These are phyloP conservation scores for Drosophila sp. DNA, from an alignment of 1,140 invertebrate species.

Conservation along the genomic window DNA sequence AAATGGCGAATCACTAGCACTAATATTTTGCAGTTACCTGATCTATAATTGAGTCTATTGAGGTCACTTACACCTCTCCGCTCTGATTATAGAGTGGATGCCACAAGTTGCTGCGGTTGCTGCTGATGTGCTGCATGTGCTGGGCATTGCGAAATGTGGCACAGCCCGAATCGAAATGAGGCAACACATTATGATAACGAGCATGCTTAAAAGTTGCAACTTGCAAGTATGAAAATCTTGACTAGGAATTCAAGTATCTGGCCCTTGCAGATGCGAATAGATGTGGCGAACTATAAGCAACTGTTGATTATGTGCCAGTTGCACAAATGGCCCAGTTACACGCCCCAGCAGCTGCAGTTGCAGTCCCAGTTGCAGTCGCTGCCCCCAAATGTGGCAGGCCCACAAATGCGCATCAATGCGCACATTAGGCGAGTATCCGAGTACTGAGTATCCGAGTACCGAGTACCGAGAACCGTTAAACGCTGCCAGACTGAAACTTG, in stretches of 20 bases:
- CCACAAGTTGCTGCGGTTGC: conserved; percentile 3
- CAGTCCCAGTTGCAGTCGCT: not conserved
- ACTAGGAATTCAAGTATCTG: conserved; percentile 32
- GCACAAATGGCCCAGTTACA: conserved; percentile 78
- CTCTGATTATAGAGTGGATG: conserved; percentile 35
- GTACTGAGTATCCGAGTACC: not conserved
- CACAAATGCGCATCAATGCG: conserved; percentile 70
- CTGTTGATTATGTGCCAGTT: conserved; percentile 81
- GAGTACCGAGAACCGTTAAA: conserved; percentile 67
- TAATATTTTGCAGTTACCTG: conserved; percentile 25
- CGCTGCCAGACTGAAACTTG: conserved; percentile 36
- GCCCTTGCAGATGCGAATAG: not conserved
- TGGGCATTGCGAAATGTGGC: conserved; percentile 16
- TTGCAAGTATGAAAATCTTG: conserved; percentile 18
- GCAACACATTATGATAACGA: conserved; percentile 80
- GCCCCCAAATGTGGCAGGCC: conserved; percentile 24
- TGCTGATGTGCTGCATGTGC: conserved; percentile 11
- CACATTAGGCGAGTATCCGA: conserved; percentile 58
- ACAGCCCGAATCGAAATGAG: conserved; percentile 52
- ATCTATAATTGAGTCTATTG: conserved; percentile 44
- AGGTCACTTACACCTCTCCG: conserved; percentile 70
- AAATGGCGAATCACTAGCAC: conserved; percentile 27
- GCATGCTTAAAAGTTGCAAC: conserved; percentile 71
- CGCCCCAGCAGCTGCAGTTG: conserved; percentile 48
- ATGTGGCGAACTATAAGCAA: conserved; percentile 68